A percentile compares a stretch with the other conserved stretches of the same genome.
phyloP scores from a whole-genome alignment of 64 coral and sea anemone genomes.

The Actinia equina region DNA sequence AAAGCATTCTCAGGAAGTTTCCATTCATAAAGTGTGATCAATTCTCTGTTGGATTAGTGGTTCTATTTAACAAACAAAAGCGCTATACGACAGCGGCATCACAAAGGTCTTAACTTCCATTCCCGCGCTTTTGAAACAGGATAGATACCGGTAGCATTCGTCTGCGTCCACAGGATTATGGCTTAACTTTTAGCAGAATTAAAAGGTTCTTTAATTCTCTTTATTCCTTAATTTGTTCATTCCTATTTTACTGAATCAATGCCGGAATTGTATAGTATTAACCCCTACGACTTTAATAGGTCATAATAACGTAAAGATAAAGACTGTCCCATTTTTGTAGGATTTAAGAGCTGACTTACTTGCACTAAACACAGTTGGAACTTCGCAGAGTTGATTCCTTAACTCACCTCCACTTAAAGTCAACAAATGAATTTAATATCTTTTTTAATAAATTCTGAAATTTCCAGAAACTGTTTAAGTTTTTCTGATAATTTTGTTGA shows the following conservation, averaged over 20 bases:
- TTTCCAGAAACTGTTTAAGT: too few species aligned
- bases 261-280: background rate
- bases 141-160: background rate
- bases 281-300: background rate
- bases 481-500: too few species aligned
- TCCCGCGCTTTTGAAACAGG: background rate
- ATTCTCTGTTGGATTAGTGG: background rate
- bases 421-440: too few species aligned
- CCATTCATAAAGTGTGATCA: background rate
- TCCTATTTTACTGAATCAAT: background rate
- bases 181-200: background rate
- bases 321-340: too few species aligned
- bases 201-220: background rate
- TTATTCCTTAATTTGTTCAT: background rate
- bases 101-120: background rate
- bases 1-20: background rate
- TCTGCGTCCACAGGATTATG: background rate
- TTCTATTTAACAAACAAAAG: conserved; percentile 12
- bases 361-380: too few species aligned
- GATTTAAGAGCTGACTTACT: too few species aligned
- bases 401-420: too few species aligned
- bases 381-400: too few species aligned
- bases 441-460: too few species aligned
- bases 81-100: background rate
- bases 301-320: too few species aligned